Conservation (phyloP, 2,888 invertebrate genomes). For the Sisyra nigra region DNA sequence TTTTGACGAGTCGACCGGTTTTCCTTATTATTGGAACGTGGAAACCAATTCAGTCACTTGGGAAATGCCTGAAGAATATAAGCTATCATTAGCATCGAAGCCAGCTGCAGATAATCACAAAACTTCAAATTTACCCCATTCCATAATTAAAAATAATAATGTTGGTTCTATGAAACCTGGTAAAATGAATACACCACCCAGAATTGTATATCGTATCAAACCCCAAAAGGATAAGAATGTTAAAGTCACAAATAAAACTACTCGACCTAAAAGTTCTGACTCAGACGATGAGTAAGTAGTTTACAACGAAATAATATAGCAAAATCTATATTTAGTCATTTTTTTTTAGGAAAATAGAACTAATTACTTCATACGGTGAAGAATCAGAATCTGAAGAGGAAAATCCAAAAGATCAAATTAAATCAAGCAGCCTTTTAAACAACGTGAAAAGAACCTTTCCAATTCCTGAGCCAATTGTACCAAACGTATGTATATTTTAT, state of each 20-base stretch:
- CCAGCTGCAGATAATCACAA: background rate
- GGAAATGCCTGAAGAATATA: conserved; percentile 38
- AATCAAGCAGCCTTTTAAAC: background rate
- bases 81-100: conserved; percentile 6
- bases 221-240: conserved; percentile 17
- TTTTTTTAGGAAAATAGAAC: conserved; percentile 33
- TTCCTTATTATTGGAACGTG: conserved; percentile 47
- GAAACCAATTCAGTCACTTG: conserved; percentile 46
- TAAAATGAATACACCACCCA: conserved; percentile 15
- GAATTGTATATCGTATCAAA: conserved; percentile 10
- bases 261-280: conserved; percentile 10
- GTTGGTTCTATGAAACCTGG: background rate
- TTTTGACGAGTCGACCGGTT: conserved; percentile 40
- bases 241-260: conserved; percentile 12
- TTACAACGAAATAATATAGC: background rate
- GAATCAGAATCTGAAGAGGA: conserved; percentile 28
- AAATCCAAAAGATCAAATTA: conserved; percentile 1
- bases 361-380: conserved; percentile 39
- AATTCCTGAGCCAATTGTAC: background rate
- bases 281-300: conserved; percentile 21
- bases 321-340: conserved; percentile 1
- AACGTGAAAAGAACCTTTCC: conserved; percentile 2
- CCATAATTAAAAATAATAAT: background rate
- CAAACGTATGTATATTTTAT: conserved; percentile 9
- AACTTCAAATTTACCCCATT: conserved; percentile 8